These are phyloP conservation scores for Catonia carolina DNA, from an alignment of 2,888 invertebrate genomes.

Conservation along the genomic window DNA sequence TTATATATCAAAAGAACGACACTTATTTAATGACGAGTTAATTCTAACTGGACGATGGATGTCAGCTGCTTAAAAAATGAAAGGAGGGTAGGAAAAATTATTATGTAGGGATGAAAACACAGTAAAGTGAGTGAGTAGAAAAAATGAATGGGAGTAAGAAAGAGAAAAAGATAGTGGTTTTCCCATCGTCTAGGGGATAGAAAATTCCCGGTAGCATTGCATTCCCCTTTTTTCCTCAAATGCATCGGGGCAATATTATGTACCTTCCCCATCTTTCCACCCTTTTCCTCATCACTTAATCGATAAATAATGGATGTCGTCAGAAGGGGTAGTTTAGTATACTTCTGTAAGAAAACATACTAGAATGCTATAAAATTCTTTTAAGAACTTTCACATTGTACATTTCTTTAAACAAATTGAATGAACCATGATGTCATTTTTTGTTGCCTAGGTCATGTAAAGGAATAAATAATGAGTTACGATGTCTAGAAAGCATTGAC, in stretches of 20 bases:
- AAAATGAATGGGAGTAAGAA: constrained; percentile 2
- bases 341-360: not conserved
- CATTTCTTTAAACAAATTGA: too few species aligned
- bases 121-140: constrained; percentile 6
- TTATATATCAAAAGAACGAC: too few species aligned
- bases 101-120: not conserved
- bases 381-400: not conserved
- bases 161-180: constrained; percentile 23
- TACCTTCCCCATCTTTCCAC: too few species aligned
- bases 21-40: too few species aligned
- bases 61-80: too few species aligned
- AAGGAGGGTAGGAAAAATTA: not conserved
- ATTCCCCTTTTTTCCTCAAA: not conserved
- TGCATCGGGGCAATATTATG: constrained; percentile 1
- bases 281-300: not conserved
- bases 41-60: too few species aligned
- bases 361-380: too few species aligned
- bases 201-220: constrained; percentile 6
- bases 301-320: constrained; percentile 19
- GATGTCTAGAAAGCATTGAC: too few species aligned
- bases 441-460: too few species aligned
- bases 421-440: constrained; percentile 1
- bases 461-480: too few species aligned
- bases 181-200: not conserved
- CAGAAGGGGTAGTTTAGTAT: constrained; percentile 2